These are phyloP conservation scores for Saguinus midas DNA, from an alignment of 2,113 vertebrate species.

Conservation along the genomic window DNA sequence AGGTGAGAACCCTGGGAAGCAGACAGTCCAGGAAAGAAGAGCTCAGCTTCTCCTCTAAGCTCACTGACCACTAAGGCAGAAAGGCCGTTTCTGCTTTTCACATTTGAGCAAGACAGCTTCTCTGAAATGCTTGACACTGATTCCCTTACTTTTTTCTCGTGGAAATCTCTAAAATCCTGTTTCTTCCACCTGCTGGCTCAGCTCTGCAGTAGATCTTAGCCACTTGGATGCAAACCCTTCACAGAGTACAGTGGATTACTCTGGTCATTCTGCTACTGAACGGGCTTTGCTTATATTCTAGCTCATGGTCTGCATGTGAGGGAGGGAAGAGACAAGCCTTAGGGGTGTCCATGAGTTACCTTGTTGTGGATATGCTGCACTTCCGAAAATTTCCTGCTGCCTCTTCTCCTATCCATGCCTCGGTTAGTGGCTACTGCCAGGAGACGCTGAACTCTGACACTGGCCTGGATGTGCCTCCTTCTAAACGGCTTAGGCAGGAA, in stretches of 20 bases:
- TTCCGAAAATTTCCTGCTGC: too few species aligned
- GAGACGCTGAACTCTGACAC: background rate
- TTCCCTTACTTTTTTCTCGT: background rate
- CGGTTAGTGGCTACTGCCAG: background rate
- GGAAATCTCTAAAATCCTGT: background rate
- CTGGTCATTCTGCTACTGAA: background rate
- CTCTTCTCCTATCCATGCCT: background rate
- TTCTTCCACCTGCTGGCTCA: background rate
- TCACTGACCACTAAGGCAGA: background rate
- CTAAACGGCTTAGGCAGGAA: background rate
- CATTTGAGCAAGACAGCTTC: background rate
- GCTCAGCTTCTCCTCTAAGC: background rate
- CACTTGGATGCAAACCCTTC: background rate
- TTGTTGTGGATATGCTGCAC: too few species aligned
- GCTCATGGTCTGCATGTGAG: fast-evolving
- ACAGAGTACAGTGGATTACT: fast-evolving
- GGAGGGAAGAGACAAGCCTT: background rate
- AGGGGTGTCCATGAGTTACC: background rate
- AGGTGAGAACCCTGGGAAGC: background rate
- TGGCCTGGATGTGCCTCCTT: background rate
- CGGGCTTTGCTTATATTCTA: background rate
- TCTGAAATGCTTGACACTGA: background rate
- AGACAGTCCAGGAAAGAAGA: too few species aligned
- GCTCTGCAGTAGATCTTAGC: background rate
- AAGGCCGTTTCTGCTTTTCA: background rate